A percentile compares a stretch with the other conserved stretches of the same genome.
phyloP scores from a whole-genome alignment of 2,797 vertebrate genomes.

The Peromyscus nudipes region DNA sequence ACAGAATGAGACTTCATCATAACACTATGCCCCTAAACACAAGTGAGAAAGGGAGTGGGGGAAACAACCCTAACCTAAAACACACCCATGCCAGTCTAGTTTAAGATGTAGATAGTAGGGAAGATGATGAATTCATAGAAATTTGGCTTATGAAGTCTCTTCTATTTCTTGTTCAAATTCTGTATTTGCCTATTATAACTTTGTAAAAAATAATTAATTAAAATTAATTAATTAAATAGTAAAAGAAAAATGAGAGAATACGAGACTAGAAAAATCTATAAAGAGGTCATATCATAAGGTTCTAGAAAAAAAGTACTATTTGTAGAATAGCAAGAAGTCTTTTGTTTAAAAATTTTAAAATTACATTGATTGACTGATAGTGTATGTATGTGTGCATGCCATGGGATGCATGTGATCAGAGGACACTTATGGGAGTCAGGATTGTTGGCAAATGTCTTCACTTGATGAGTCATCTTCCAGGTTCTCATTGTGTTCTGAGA shows the following conservation, averaged over 20 bases:
- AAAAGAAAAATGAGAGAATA: not conserved
- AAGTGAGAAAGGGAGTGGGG: not conserved
- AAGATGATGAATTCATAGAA: not conserved
- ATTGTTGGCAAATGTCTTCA: not conserved
- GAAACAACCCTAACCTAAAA: not conserved
- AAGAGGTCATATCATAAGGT: constrained; percentile 11
- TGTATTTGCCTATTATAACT: not conserved
- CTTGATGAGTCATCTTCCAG: not conserved
- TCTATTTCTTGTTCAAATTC: not conserved
- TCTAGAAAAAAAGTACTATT: not conserved
- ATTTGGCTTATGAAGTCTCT: not conserved
- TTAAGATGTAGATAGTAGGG: not conserved
- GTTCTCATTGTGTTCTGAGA: not conserved
- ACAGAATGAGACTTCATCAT: not conserved
- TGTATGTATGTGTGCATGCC: not conserved
- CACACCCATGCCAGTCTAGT: not conserved
- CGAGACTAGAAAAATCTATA: constrained; percentile 47
- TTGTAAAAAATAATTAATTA: not conserved
- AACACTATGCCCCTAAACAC: not conserved
- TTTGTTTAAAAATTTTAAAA: not conserved
- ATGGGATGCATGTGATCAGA: not conserved
- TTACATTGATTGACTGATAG: not conserved
- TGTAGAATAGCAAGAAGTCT: not conserved
- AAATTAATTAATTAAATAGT: not conserved
- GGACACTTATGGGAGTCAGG: not conserved